phyloP scores from a whole-genome alignment of 2,113 vertebrate species.

The Podarcis raffonei region DNA sequence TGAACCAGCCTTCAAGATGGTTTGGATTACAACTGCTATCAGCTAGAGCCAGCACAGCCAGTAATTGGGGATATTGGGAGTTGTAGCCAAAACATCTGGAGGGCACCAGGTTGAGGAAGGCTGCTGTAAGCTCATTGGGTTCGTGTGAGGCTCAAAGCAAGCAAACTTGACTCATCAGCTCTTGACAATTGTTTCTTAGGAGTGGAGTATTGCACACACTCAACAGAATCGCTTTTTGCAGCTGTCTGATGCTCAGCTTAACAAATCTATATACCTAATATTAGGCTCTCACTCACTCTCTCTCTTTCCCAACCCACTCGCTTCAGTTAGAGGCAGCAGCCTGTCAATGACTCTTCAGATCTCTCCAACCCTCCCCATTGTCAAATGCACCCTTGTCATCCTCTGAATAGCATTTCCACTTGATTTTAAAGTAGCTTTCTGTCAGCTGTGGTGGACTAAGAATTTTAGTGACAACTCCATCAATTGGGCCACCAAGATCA shows the following conservation, averaged over 20 bases:
- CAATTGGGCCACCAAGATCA: background rate
- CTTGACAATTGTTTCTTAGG: background rate
- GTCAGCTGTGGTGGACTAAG: background rate
- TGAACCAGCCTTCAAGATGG: no score
- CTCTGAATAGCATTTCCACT: background rate
- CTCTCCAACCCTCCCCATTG: background rate
- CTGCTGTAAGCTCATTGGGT: background rate
- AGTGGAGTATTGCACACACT: background rate
- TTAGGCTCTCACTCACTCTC: background rate
- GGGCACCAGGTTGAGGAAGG: no score
- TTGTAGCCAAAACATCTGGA: no score
- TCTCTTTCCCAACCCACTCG: background rate
- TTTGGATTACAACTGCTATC: no score
- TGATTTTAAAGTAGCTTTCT: conserved; percentile 14
- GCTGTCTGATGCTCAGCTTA: background rate
- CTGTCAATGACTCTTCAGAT: background rate
- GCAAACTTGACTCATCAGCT: background rate
- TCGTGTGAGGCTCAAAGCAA: background rate
- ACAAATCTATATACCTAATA: background rate
- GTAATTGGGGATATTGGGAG: no score
- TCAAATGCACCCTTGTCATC: background rate
- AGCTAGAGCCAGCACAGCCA: no score
- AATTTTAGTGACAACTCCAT: background rate
- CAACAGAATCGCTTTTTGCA: background rate
- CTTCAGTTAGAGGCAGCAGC: background rate